A percentile compares a stretch with the other conserved stretches of the same genome.
Conservation (phyloP, 2,888 invertebrate species). For the Ormyrus rosae region DNA sequence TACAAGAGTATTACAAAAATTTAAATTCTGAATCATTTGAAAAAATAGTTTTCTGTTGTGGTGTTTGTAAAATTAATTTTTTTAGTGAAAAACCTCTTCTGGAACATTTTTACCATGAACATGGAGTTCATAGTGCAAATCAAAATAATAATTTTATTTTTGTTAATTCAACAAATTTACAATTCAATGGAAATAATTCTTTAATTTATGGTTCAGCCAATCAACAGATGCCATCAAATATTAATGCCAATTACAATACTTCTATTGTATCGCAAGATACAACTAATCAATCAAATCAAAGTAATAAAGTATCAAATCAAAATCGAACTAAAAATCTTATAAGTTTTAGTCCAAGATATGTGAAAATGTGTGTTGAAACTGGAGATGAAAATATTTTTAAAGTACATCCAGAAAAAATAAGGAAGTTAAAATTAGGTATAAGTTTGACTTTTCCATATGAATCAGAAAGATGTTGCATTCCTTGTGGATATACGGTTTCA, state of each 20-base stretch:
- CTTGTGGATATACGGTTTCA: slow-evolving; percentile 60
- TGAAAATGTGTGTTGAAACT: slow-evolving; percentile 48
- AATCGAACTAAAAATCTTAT: slow-evolving; percentile 34
- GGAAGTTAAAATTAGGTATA: slow-evolving; percentile 55
- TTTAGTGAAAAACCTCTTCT: slow-evolving; percentile 45
- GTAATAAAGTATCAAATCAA: neutral
- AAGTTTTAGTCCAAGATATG: slow-evolving; percentile 45
- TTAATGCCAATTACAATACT: slow-evolving; percentile 3
- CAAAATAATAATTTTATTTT: slow-evolving; percentile 16
- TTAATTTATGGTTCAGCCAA: slow-evolving; percentile 6
- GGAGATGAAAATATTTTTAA: slow-evolving; percentile 56
- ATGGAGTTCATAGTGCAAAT: slow-evolving; percentile 22
- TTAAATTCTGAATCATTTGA: slow-evolving; percentile 30
- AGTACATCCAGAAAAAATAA: slow-evolving; percentile 45
- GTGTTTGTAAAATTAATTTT: slow-evolving; percentile 40
- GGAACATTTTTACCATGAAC: slow-evolving; percentile 41
- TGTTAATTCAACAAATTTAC: slow-evolving; percentile 1
- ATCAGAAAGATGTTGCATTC: slow-evolving; percentile 59
- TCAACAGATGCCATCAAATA: slow-evolving; percentile 3
- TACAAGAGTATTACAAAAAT: slow-evolving; percentile 40
- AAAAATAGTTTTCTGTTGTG: slow-evolving; percentile 47
- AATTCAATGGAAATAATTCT: slow-evolving; percentile 16
- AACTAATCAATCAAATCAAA: too few relatives aligned
- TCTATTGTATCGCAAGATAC: neutral
- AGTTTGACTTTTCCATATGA: slow-evolving; percentile 55